phyloP scores from a whole-genome alignment of 2,797 vertebrate species.

The Scyliorhinus canicula region DNA sequence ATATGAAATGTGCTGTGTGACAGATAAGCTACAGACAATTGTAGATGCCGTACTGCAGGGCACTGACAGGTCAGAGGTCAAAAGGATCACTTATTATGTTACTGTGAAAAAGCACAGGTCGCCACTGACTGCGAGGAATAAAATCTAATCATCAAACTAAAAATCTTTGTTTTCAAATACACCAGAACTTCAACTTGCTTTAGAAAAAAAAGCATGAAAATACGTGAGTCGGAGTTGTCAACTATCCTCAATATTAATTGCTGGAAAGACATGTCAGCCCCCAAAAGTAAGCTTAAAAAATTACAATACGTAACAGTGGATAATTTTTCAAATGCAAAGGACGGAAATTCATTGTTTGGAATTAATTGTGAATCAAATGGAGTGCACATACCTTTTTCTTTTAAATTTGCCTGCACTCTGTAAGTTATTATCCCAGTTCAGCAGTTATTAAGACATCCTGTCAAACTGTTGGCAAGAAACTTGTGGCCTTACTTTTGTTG shows the following conservation, averaged over 20 bases:
- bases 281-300: not conserved
- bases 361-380: not conserved
- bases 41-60: constrained; percentile 55
- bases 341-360: not conserved
- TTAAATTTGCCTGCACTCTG: not conserved
- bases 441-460: not conserved
- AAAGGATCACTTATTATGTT: not conserved
- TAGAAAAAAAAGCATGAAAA: not conserved
- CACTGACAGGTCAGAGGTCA: constrained; percentile 43
- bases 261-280: not conserved
- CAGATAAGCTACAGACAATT: constrained; percentile 65
- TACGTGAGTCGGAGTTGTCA: not conserved
- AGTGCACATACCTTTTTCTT: not conserved
- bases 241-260: not conserved
- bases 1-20: constrained; percentile 62
- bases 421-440: not conserved
- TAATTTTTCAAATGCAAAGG: not conserved
- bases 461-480: not conserved
- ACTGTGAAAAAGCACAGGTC: not conserved
- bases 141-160: not conserved
- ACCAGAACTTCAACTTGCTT: not conserved
- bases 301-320: no score
- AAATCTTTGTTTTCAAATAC: not conserved
- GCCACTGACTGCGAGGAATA: not conserved
- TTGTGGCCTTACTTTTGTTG: not conserved